These are phyloP conservation scores for Copsychus sechellarum DNA, from an alignment of 2,113 vertebrate genomes.

Conservation along the genomic window DNA sequence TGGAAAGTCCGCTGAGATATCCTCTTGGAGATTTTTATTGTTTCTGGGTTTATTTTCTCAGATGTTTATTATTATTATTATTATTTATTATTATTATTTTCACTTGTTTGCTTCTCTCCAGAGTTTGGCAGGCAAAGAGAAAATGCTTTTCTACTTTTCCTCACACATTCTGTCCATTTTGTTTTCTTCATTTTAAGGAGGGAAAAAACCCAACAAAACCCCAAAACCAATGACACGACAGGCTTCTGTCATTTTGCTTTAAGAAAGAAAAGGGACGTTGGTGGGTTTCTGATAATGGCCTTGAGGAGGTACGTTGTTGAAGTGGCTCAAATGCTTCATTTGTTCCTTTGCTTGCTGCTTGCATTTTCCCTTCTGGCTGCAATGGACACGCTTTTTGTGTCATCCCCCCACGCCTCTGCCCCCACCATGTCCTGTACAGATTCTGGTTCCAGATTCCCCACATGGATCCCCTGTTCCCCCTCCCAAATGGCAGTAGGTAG, in stretches of 20 bases:
- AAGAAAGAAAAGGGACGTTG: neutral
- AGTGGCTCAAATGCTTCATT: slow-evolving; percentile 31
- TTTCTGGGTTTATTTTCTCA: slow-evolving; percentile 45
- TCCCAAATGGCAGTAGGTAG: slow-evolving; percentile 37
- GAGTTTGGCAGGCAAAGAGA: slow-evolving; percentile 65
- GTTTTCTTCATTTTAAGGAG: slow-evolving; percentile 1
- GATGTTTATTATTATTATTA: neutral
- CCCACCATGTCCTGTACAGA: neutral
- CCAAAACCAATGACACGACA: neutral
- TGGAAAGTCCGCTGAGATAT: slow-evolving; percentile 55
- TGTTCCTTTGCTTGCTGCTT: slow-evolving; percentile 7
- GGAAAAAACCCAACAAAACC: neutral
- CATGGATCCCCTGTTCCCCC: neutral
- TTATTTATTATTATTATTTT: neutral
- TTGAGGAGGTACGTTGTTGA: slow-evolving; percentile 44
- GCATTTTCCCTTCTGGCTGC: slow-evolving; percentile 27
- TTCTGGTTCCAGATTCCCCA: slow-evolving; percentile 37
- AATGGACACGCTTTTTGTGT: neutral
- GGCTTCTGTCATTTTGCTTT: slow-evolving; percentile 3
- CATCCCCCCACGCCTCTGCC: neutral
- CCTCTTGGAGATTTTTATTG: slow-evolving; percentile 1
- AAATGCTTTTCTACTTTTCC: slow-evolving; percentile 45
- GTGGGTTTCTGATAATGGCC: slow-evolving; percentile 37
- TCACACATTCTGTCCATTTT: slow-evolving; percentile 31
- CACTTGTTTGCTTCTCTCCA: slow-evolving; percentile 12